phyloP scores from a whole-genome alignment of 2,113 vertebrate genomes.

The Crotalus viridis region DNA sequence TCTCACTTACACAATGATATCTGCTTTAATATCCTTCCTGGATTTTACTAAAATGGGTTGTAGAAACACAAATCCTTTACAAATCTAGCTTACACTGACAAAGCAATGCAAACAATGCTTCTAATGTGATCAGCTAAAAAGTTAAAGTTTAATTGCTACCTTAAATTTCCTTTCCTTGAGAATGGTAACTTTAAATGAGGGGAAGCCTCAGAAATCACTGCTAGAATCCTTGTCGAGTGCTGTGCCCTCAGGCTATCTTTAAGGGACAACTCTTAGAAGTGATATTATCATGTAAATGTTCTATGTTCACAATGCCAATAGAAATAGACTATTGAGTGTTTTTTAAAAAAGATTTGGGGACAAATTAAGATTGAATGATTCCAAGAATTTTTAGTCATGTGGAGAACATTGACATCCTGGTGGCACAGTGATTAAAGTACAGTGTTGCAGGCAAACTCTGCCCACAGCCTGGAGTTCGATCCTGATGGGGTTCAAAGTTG shows the following conservation, averaged over 20 bases:
- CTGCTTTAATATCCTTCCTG: neutral
- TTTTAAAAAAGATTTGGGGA: neutral
- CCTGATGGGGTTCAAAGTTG: too few species aligned
- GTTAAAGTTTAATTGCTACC: neutral
- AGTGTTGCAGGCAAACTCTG: too few species aligned
- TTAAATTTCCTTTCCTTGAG: neutral
- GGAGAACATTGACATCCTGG: neutral
- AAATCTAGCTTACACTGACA: neutral
- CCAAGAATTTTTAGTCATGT: neutral
- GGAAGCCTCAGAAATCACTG: neutral
- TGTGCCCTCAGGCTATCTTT: neutral
- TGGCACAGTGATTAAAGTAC: too few species aligned
- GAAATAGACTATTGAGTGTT: neutral
- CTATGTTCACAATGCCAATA: neutral
- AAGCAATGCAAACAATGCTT: neutral
- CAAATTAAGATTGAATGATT: neutral
- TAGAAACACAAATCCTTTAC: neutral
- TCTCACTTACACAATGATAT: neutral
- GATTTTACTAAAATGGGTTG: neutral
- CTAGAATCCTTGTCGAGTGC: neutral
- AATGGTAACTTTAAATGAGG: neutral
- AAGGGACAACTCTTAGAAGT: neutral
- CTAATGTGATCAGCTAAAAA: neutral
- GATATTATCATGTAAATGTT: neutral
- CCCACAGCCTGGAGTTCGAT: too few species aligned